phyloP scores from a whole-genome alignment of 2,113 vertebrate species.

The Dunckerocampus dactyliophorus region DNA sequence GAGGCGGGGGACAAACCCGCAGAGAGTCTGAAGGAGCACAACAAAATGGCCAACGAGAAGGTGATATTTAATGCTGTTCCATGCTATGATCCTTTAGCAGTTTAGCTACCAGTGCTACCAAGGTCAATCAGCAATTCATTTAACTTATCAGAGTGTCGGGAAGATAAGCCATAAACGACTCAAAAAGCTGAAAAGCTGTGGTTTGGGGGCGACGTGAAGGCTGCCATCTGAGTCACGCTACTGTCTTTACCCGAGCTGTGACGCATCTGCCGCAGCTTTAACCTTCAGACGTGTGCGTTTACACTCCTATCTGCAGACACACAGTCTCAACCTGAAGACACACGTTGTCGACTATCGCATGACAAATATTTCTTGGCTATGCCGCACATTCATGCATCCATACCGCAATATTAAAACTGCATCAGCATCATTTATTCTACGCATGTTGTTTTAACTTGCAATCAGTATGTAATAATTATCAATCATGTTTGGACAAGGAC shows the following conservation, averaged over 20 bases:
- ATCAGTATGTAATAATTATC: too few species aligned
- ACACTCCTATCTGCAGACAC: conserved; percentile 9
- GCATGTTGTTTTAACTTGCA: too few species aligned
- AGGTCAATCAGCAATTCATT: conserved; percentile 28
- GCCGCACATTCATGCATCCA: too few species aligned
- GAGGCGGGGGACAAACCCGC: conserved; percentile 6
- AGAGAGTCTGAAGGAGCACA: background rate
- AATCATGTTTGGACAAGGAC: too few species aligned
- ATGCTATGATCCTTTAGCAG: background rate
- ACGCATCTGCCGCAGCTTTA: conserved; percentile 16
- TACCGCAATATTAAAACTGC: too few species aligned
- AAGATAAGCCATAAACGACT: background rate
- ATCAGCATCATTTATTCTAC: too few species aligned
- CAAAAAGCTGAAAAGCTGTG: background rate
- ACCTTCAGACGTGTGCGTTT: conserved; percentile 36
- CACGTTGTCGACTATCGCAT: background rate
- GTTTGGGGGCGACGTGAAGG: conserved; percentile 12
- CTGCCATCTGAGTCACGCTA: conserved; percentile 34
- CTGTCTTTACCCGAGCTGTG: conserved; percentile 40
- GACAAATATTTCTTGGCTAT: too few species aligned
- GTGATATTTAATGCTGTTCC: too few species aligned
- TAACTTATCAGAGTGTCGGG: conserved; percentile 18
- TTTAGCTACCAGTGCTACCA: conserved; percentile 7
- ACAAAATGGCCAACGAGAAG: background rate
- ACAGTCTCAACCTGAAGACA: background rate